phyloP scores from a whole-genome alignment of 2,888 invertebrate species.

The Antheraea assamensis region DNA sequence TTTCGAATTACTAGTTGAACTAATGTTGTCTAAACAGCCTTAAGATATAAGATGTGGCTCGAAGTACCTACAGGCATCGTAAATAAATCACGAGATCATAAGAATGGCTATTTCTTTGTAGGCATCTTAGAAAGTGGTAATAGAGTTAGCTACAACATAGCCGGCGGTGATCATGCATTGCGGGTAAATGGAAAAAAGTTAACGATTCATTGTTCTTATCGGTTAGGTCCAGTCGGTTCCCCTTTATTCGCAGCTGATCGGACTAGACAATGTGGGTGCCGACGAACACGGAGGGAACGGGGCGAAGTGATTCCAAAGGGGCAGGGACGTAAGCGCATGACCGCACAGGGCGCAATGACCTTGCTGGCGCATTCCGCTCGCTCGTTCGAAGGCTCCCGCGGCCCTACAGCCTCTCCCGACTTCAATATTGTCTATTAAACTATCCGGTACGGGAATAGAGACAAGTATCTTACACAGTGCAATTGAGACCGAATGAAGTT shows the following conservation, averaged over 20 bases:
- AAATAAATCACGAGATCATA: conserved; percentile 63
- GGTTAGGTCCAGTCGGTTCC: conserved; percentile 66
- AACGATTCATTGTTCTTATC: conserved; percentile 73
- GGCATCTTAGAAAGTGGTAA: conserved; percentile 67
- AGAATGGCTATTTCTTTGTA: conserved; percentile 57
- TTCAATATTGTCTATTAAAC: conserved; percentile 61
- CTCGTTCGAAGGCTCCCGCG: conserved; percentile 68
- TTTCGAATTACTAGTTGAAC: background rate
- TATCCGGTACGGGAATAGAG: conserved; percentile 39
- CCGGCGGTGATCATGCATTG: conserved; percentile 65
- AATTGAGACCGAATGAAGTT: conserved; percentile 43
- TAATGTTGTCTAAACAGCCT: conserved; percentile 28
- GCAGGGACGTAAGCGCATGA: conserved; percentile 72
- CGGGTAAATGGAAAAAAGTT: conserved; percentile 53
- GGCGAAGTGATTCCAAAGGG: conserved; percentile 42
- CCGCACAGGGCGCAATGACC: conserved; percentile 82
- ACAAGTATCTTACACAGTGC: conserved; percentile 44
- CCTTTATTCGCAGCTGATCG: conserved; percentile 78
- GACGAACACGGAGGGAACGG: conserved; percentile 50
- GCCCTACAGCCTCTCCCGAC: conserved; percentile 58
- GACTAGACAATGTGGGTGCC: conserved; percentile 71
- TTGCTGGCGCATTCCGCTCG: conserved; percentile 78
- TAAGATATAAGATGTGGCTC: conserved; percentile 48
- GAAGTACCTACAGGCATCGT: conserved; percentile 54
- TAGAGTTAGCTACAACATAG: conserved; percentile 66